Evolutionary conservation across 2,797 vertebrate species (phyloP).

Genomic region (Taeniopygia guttata): DNA sequence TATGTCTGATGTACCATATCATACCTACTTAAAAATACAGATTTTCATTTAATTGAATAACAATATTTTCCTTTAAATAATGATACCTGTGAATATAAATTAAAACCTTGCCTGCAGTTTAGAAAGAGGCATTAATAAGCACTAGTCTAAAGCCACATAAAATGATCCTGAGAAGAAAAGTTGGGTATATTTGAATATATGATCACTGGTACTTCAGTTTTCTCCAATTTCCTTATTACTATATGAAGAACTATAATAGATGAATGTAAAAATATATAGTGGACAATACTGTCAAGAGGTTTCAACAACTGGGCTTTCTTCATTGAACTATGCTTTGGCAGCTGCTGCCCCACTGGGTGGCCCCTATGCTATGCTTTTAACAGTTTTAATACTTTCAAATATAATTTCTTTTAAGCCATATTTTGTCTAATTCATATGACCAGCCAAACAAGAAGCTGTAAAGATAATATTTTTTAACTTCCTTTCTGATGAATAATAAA

Average conservation of each 20-base stretch:
- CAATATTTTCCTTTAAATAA: background rate
- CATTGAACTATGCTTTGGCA: background rate
- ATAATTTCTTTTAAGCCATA: conserved; percentile 36
- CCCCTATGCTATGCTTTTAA: conserved; percentile 18
- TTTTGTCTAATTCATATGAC: conserved; percentile 66
- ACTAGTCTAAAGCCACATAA: background rate
- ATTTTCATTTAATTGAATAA: background rate
- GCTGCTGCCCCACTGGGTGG: conserved; percentile 11
- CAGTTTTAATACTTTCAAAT: conserved; percentile 29
- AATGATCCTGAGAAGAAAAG: background rate
- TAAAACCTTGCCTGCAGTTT: background rate
- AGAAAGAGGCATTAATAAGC: background rate
- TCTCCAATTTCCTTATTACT: background rate
- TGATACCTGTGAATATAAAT: background rate
- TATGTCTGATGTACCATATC: background rate
- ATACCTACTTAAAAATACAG: background rate
- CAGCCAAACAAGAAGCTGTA: conserved; percentile 64
- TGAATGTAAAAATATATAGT: background rate
- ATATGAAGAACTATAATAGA: background rate
- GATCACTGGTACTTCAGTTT: background rate
- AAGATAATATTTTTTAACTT: conserved; percentile 74
- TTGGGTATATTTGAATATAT: background rate
- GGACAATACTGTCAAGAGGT: background rate
- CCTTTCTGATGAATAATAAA: conserved; percentile 81
- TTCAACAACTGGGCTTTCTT: background rate